Evolutionary conservation across 1,140 invertebrate species (phyloP).

Genomic region (Philopotamus ludificatus): DNA sequence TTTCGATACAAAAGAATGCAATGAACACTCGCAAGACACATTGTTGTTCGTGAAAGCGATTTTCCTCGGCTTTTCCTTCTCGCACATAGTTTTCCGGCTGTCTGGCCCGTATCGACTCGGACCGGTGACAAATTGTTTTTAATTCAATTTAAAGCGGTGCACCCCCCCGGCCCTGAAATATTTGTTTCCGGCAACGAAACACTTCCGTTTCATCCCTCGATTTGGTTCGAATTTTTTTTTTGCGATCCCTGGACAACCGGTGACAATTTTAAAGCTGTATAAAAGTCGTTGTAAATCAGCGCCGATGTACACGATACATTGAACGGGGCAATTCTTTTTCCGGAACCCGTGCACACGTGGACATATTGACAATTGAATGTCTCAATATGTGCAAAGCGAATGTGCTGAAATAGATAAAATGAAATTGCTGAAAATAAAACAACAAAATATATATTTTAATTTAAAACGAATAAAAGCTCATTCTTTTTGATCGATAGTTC

Average conservation of each 20-base stretch:
- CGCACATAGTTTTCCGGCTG: slow-evolving; percentile 20
- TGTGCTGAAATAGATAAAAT: too few relatives aligned
- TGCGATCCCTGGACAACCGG: neutral
- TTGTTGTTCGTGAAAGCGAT: slow-evolving; percentile 30
- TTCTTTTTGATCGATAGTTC: too few relatives aligned
- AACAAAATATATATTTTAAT: too few relatives aligned
- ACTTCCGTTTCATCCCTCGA: neutral
- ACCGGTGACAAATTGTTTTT: slow-evolving; percentile 38
- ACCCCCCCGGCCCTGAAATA: slow-evolving; percentile 10
- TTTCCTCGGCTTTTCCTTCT: slow-evolving; percentile 6
- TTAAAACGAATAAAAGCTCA: too few relatives aligned
- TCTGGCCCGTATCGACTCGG: slow-evolving; percentile 33
- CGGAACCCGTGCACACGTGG: too few relatives aligned
- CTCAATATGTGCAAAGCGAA: too few relatives aligned
- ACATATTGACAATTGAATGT: too few relatives aligned
- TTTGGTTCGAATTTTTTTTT: neutral
- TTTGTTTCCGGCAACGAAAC: neutral
- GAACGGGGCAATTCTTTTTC: too few relatives aligned
- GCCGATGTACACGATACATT: too few relatives aligned
- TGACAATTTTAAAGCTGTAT: neutral
- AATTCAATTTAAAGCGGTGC: slow-evolving; percentile 37
- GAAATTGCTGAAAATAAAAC: too few relatives aligned
- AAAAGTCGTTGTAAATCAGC: too few relatives aligned
- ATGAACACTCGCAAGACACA: slow-evolving; percentile 35
- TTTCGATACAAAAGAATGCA: slow-evolving; percentile 34